Percentiles rank a stretch among this genome's conserved stretches.
phyloP scores from a whole-genome alignment of 2,113 vertebrate genomes.

The Oncorhynchus tshawytscha region DNA sequence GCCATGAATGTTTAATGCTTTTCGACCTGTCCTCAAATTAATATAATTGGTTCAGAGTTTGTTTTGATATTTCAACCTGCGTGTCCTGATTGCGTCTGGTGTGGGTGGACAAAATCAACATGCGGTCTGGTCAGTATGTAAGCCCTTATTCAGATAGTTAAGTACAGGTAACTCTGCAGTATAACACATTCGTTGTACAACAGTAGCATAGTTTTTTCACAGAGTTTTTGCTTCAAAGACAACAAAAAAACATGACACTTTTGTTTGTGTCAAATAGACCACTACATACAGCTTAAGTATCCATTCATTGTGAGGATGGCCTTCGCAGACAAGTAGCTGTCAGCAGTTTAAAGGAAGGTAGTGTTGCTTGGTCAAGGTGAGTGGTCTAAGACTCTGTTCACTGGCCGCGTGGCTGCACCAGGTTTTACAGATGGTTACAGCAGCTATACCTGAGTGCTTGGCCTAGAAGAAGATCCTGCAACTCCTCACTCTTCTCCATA shows the following conservation, averaged over 20 bases:
- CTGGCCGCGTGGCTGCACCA: background rate
- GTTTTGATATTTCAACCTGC: too few species aligned
- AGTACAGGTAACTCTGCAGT: background rate
- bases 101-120: too few species aligned
- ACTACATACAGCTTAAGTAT: background rate
- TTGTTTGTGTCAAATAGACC: slow-evolving; percentile 17
- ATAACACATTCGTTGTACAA: background rate
- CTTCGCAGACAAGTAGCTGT: slow-evolving; percentile 14
- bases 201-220: background rate
- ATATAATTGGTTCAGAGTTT: too few species aligned
- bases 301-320: slow-evolving; percentile 4
- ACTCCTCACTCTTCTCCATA: slow-evolving; percentile 46
- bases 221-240: background rate
- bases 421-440: slow-evolving; percentile 40
- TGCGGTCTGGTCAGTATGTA: too few species aligned
- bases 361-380: slow-evolving; percentile 8
- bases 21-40: too few species aligned
- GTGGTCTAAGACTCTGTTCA: slow-evolving; percentile 6
- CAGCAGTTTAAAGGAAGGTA: slow-evolving; percentile 2
- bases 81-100: too few species aligned
- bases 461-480: slow-evolving; percentile 18
- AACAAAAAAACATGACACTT: too few species aligned
- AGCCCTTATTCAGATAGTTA: too few species aligned
- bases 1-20: too few species aligned
- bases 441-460: slow-evolving; percentile 20